Conservation (phyloP, 2,797 vertebrate genomes). For the Lepilemur ruficaudatus region DNA sequence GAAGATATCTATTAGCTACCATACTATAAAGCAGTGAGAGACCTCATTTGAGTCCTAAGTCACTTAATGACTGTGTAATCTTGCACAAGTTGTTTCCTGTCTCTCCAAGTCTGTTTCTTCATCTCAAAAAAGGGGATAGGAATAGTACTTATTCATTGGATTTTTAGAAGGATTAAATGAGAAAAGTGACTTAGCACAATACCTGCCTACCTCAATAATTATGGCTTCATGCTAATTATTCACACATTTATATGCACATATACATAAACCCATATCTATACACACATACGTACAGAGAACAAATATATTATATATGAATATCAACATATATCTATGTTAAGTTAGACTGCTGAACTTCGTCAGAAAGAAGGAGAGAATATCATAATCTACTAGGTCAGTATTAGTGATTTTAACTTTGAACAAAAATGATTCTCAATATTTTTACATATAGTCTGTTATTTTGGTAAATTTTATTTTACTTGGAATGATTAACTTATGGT, state of each 20-base stretch:
- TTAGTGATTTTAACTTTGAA: conserved; percentile 44
- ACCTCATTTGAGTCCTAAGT: not conserved
- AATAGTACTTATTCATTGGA: not conserved
- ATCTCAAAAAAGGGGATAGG: not conserved
- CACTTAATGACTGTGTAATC: not conserved
- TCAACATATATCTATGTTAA: not conserved
- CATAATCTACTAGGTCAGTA: not conserved
- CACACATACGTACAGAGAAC: not conserved
- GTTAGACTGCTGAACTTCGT: not conserved
- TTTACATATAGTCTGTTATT: not conserved
- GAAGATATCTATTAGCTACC: not conserved
- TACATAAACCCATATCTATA: not conserved
- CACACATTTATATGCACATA: not conserved
- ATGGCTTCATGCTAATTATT: not conserved
- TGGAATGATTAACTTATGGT: not conserved
- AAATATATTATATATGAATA: not conserved
- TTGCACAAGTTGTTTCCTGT: not conserved
- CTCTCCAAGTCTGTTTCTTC: not conserved
- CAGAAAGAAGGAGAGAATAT: not conserved
- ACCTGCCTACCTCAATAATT: not conserved
- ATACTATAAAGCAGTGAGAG: not conserved
- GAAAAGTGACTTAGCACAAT: not conserved
- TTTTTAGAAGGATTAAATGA: not conserved
- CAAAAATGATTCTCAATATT: not conserved
- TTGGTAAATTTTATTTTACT: not conserved